Evolutionary conservation across 2,113 vertebrate genomes (phyloP).

Genomic region (Pholis gunnellus): DNA sequence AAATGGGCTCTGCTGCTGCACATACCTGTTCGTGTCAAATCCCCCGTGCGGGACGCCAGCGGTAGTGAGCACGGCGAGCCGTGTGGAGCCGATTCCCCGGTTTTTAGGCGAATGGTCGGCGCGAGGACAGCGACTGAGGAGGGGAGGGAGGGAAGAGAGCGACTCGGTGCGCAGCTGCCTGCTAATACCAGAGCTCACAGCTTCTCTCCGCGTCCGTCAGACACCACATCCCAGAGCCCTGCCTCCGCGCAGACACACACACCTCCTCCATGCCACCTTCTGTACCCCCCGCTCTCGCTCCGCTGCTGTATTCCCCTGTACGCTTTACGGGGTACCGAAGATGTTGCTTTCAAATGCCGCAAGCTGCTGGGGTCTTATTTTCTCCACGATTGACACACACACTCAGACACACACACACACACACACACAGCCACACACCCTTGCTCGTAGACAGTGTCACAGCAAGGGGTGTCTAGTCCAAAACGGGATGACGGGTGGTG

Average conservation of each 20-base stretch:
- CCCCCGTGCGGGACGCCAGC: constrained; percentile 48
- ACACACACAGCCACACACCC: background rate
- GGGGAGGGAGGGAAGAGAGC: constrained; percentile 57
- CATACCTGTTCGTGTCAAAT: constrained; percentile 75
- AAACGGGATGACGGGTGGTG: constrained; percentile 50
- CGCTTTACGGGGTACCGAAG: constrained; percentile 15
- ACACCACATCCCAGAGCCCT: constrained; percentile 75
- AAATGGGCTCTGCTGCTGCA: constrained; percentile 45
- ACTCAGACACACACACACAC: background rate
- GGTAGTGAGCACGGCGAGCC: constrained; percentile 56
- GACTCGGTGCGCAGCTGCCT: constrained; percentile 79
- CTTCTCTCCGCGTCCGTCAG: constrained; percentile 72
- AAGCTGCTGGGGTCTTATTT: constrained; percentile 36
- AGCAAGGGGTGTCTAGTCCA: constrained; percentile 57
- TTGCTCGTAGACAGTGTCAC: constrained; percentile 46
- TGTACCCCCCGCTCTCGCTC: constrained; percentile 15
- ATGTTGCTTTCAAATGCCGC: constrained; percentile 23
- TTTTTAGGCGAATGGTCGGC: constrained; percentile 70
- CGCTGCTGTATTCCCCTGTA: constrained; percentile 43
- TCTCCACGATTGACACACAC: constrained; percentile 57
- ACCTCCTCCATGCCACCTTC: constrained; percentile 71
- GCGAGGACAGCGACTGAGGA: constrained; percentile 53
- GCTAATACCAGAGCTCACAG: constrained; percentile 79
- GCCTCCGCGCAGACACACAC: constrained; percentile 56
- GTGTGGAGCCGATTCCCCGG: constrained; percentile 65